Evolutionary conservation across 2,113 vertebrate genomes (phyloP).

Genomic region (Podarcis muralis): DNA sequence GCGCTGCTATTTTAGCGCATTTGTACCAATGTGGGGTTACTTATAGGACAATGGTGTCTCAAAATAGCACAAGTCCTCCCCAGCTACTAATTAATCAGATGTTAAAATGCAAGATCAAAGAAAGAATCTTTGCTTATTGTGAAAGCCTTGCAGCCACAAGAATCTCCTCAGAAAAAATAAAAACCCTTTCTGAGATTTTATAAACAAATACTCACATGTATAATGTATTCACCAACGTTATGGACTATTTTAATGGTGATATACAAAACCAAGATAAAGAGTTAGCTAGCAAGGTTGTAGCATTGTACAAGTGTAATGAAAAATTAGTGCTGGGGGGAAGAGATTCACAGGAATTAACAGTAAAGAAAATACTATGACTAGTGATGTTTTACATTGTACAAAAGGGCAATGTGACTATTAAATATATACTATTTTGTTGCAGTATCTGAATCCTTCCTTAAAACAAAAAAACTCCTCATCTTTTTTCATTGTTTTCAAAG

Average conservation of each 20-base stretch:
- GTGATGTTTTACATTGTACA: constrained; percentile 66
- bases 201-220: constrained; percentile 8
- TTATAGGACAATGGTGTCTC: constrained; percentile 68
- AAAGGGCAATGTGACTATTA: constrained; percentile 69
- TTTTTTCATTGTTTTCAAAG: constrained; percentile 73
- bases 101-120: constrained; percentile 53
- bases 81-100: constrained; percentile 60
- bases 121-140: constrained; percentile 37
- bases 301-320: constrained; percentile 50
- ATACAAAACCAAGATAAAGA: constrained; percentile 45
- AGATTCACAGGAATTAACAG: constrained; percentile 67
- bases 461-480: constrained; percentile 52
- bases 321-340: constrained; percentile 57
- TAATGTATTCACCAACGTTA: constrained; percentile 26
- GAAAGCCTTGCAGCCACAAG: constrained; percentile 5
- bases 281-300: constrained; percentile 62
- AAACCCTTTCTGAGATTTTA: constrained; percentile 9
- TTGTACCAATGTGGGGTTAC: constrained; percentile 69
- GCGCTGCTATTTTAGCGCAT: constrained; percentile 61
- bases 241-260: constrained; percentile 39
- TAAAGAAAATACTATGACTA: constrained; percentile 62
- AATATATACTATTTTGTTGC: constrained; percentile 66
- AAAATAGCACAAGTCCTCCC: constrained; percentile 57
- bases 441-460: constrained; percentile 69
- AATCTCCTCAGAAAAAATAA: neutral